phyloP scores from a whole-genome alignment of 2,797 vertebrate genomes.

The Xenopus petersii region DNA sequence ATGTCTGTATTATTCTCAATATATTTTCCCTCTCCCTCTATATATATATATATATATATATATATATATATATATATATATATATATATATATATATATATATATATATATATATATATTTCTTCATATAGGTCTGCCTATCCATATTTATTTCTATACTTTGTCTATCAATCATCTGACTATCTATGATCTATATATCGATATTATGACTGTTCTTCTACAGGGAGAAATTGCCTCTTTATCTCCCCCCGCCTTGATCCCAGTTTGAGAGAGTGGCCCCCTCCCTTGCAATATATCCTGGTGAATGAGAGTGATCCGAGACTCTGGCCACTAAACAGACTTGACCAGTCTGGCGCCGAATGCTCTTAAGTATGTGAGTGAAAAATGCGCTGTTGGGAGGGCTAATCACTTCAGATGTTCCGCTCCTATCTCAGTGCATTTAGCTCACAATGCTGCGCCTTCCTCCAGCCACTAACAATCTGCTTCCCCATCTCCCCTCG shows the following conservation, averaged over 20 bases:
- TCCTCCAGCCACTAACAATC: slow-evolving; percentile 36
- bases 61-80: too few species aligned
- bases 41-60: too few species aligned
- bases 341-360: slow-evolving; percentile 67
- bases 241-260: slow-evolving; percentile 30
- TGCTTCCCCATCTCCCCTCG: slow-evolving; percentile 31
- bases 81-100: too few species aligned
- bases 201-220: background rate
- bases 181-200: background rate
- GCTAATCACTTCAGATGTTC: slow-evolving; percentile 67
- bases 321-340: slow-evolving; percentile 60
- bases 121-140: too few species aligned
- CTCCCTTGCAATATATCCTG: slow-evolving; percentile 48
- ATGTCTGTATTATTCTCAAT: too few species aligned
- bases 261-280: slow-evolving; percentile 28
- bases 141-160: too few species aligned
- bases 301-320: slow-evolving; percentile 59
- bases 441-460: slow-evolving; percentile 49
- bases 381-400: slow-evolving; percentile 67
- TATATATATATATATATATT: too few species aligned
- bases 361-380: slow-evolving; percentile 69
- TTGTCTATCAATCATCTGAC: background rate
- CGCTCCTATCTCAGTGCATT: slow-evolving; percentile 61
- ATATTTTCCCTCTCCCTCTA: too few species aligned
- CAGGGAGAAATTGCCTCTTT: background rate